These are phyloP conservation scores for Gobius niger DNA, from an alignment of 2,113 vertebrate species.

Conservation along the genomic window DNA sequence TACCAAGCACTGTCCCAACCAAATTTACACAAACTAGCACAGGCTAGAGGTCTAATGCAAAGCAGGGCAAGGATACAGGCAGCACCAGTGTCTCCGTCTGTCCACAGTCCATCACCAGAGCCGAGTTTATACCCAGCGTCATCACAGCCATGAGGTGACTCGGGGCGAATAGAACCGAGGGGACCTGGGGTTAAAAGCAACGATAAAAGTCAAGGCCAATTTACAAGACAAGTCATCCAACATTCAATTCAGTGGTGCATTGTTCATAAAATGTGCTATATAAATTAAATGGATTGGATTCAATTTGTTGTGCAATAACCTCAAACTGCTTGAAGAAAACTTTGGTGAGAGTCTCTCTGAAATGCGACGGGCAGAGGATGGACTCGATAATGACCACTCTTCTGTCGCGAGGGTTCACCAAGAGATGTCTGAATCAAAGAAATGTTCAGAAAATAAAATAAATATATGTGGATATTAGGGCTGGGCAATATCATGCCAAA, in stretches of 20 bases:
- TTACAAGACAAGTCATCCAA: not conserved
- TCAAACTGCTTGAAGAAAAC: slow-evolving; percentile 99
- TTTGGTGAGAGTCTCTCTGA: slow-evolving; percentile 93
- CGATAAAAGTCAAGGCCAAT: not conserved
- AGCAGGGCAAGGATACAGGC: slow-evolving; percentile 85
- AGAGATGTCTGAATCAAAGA: slow-evolving; percentile 80
- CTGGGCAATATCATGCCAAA: too few species aligned
- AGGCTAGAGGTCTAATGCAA: not conserved
- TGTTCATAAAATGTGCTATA: too few species aligned
- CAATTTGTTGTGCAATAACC: slow-evolving; percentile 60
- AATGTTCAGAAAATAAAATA: not conserved
- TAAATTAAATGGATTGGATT: too few species aligned
- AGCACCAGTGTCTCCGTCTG: slow-evolving; percentile 92
- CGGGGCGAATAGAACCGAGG: slow-evolving; percentile 94
- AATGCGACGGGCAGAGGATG: slow-evolving; percentile 93
- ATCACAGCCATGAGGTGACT: slow-evolving; percentile 95
- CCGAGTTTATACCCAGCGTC: slow-evolving; percentile 94
- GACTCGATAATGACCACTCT: slow-evolving; percentile 97
- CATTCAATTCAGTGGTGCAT: too few species aligned
- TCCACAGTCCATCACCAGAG: slow-evolving; percentile 95
- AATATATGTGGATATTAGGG: too few species aligned
- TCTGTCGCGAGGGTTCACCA: slow-evolving; percentile 96
- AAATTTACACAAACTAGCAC: not conserved
- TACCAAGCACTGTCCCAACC: too few species aligned
- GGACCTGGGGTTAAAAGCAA: slow-evolving; percentile 78